These are phyloP conservation scores for Tetragonisca angustula DNA, from an alignment of 2,888 invertebrate species.

Conservation along the genomic window DNA sequence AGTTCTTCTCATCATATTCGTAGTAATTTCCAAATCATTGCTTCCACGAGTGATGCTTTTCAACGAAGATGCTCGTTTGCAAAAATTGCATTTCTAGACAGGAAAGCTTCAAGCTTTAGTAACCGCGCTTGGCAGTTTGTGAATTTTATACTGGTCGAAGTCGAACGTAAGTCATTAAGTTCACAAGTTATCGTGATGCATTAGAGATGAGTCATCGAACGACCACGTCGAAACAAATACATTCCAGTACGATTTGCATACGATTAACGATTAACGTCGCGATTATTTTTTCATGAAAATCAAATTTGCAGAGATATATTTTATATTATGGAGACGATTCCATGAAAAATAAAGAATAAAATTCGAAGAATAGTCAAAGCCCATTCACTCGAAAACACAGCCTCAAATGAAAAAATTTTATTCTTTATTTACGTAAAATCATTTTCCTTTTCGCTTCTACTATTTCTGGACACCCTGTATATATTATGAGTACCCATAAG, in stretches of 20 bases:
- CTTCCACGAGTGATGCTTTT: not conserved
- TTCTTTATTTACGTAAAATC: too few relatives aligned
- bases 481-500: too few relatives aligned
- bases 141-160: not conserved
- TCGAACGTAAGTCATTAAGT: constrained; percentile 1
- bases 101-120: not conserved
- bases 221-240: not conserved
- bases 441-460: too few relatives aligned
- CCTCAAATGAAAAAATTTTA: too few relatives aligned
- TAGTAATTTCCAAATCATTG: not conserved
- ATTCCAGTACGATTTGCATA: not conserved
- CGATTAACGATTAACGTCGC: not conserved
- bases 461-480: too few relatives aligned
- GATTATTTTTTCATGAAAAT: not conserved
- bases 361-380: too few relatives aligned
- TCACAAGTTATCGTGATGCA: not conserved
- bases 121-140: not conserved
- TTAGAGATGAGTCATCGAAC: not conserved
- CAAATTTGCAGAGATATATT: too few relatives aligned
- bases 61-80: too few relatives aligned
- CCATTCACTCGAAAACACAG: too few relatives aligned
- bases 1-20: not conserved
- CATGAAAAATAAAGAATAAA: too few relatives aligned
- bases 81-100: too few relatives aligned
- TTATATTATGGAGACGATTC: too few relatives aligned